Conservation (phyloP, 2,113 vertebrate species). For the Rallus limicola region DNA sequence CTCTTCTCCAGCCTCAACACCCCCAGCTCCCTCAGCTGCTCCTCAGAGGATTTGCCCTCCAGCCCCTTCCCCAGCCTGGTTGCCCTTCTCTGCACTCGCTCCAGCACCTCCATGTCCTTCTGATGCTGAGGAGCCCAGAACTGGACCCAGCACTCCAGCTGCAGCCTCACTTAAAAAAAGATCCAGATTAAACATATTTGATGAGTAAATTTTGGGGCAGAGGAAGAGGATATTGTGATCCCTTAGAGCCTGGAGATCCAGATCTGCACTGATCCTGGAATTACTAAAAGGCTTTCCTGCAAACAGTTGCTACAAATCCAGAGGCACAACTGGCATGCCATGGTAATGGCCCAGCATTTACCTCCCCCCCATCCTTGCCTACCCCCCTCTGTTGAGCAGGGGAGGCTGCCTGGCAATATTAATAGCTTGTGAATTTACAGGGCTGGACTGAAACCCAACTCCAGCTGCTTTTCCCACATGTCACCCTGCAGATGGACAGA, state of each 20-base stretch:
- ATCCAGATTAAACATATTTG: neutral
- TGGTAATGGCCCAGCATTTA: neutral
- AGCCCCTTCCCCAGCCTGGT: too few species aligned
- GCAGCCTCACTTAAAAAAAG: too few species aligned
- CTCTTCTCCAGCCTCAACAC: too few species aligned
- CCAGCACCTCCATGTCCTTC: too few species aligned
- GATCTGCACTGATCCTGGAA: neutral
- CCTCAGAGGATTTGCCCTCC: too few species aligned
- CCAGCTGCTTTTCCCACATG: neutral
- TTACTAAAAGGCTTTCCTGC: neutral
- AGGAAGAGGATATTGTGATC: neutral
- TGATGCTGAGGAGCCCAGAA: too few species aligned
- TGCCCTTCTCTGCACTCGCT: too few species aligned
- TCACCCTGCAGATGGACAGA: neutral
- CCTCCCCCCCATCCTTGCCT: neutral
- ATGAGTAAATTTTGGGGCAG: too few species aligned
- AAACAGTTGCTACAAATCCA: neutral
- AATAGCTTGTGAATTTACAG: conserved; percentile 25
- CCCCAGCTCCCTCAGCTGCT: too few species aligned
- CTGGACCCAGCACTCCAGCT: too few species aligned
- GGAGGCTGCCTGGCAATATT: neutral
- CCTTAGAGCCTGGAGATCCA: neutral
- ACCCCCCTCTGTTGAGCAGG: neutral
- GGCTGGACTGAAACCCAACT: neutral
- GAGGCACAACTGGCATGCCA: conserved; percentile 8